Evolutionary conservation across 2,888 invertebrate genomes (phyloP), one percentile per base, ranked within the genome.

Genomic region (Nemapogon koenigi): DNA sequence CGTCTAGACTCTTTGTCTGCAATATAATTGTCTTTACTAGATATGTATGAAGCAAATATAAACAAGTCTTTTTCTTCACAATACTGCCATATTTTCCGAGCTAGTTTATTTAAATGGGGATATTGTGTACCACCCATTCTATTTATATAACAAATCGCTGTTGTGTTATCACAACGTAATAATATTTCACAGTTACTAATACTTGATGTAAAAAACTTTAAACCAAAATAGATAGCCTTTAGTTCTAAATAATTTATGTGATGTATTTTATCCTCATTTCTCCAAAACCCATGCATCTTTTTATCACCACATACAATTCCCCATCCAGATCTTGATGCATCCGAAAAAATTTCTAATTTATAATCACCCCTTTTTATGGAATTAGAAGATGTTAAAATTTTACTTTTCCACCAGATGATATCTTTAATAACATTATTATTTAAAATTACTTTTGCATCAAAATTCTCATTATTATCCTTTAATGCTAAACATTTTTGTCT

Each of bases 311-410:
- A 16, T 3, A 33, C 33, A 7, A 14, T 14, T 4, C 33, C 19
- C 33, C 33, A 33, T 10, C 33, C 19, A 11, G 18, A 10, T 17
- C 33, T 17, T 33, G 33, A 33, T 10, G 33, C 33, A 11, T 33
- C 33, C 7, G 33, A 18, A 19, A 14, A 33, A 4, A 33, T 33
- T 10, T 33, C 33, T 7, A 16, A n/a, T 10, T 19, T 3, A 33
- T 11, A 33, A 16, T 17, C 4, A 3, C 11, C 7, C 4, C 11
- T 10, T 19, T 19, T 33, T n/a, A 33, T 33, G n/a, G 33, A 11
- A 18, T 33, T 33, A 16, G 7, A 6, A 16, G 33, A 11, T 10
- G 17, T 8, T 11, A 18, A 19, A 33, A 18, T 33, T 18, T 33
- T 10, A 10, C 7, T 18, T 33, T 15, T 8, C 33, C 33, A 33